Conservation (phyloP, 1,140 invertebrate species). For the Neelides sp. region DNA sequence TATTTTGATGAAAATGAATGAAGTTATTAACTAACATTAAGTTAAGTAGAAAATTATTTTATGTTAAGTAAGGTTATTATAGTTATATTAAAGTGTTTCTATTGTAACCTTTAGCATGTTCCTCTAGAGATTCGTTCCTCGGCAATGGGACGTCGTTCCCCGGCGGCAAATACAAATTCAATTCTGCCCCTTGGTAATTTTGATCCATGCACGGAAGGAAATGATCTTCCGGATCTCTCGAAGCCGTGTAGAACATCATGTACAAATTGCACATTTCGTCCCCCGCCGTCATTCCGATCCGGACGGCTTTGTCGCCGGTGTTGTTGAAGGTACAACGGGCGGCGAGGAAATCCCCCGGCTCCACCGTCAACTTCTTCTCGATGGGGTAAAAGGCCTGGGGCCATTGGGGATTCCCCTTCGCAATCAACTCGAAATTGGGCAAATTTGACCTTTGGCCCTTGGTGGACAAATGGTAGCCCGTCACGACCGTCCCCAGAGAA, state of each 20-base stretch:
- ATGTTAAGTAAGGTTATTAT: too few species aligned
- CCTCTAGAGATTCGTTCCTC: slow-evolving; percentile 39
- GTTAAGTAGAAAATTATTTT: too few species aligned
- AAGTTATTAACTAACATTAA: too few species aligned
- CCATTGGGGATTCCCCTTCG: slow-evolving; percentile 40
- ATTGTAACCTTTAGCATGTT: slow-evolving; percentile 35
- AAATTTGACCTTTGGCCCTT: slow-evolving; percentile 21
- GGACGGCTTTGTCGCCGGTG: slow-evolving; percentile 27
- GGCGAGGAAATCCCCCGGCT: slow-evolving; percentile 34
- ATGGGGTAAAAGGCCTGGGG: slow-evolving; percentile 40
- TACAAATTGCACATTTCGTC: slow-evolving; percentile 63
- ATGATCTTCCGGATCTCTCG: slow-evolving; percentile 24
- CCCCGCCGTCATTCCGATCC: slow-evolving; percentile 40
- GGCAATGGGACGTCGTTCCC: slow-evolving; percentile 38
- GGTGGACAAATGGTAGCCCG: slow-evolving; percentile 37
- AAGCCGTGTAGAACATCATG: slow-evolving; percentile 41
- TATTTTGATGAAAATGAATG: too few species aligned
- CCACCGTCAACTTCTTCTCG: slow-evolving; percentile 31
- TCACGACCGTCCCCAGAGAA: slow-evolving; percentile 40
- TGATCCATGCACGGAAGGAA: slow-evolving; percentile 20
- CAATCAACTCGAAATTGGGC: slow-evolving; percentile 11
- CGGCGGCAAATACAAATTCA: slow-evolving; percentile 31
- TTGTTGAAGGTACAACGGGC: slow-evolving; percentile 39
- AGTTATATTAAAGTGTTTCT: too few species aligned
- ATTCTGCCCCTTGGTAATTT: not conserved